These are phyloP conservation scores for Paraplagusia blochii DNA, from an alignment of 2,113 vertebrate genomes.

Conservation along the genomic window DNA sequence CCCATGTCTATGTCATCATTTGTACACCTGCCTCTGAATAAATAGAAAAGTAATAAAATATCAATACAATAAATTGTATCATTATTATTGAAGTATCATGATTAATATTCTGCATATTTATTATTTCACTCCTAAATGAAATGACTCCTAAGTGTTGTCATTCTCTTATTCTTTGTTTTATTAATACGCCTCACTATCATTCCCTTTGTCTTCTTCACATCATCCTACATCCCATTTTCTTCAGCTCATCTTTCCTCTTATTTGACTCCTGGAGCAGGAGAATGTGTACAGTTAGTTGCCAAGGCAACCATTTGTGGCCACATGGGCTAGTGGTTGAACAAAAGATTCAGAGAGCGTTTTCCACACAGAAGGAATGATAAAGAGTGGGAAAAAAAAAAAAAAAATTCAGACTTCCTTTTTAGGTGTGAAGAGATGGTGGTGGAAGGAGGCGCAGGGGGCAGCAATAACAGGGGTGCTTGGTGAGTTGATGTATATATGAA, in stretches of 20 bases:
- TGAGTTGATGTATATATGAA: too few relatives aligned
- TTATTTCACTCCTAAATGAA: too few relatives aligned
- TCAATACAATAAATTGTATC: too few relatives aligned
- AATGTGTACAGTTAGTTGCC: constrained; percentile 65
- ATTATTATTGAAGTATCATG: too few relatives aligned
- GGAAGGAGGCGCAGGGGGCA: background rate
- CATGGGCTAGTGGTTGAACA: constrained; percentile 65
- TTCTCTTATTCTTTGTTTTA: constrained; percentile 2
- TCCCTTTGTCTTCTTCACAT: constrained; percentile 26
- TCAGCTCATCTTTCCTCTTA: constrained; percentile 9
- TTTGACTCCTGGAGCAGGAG: constrained; percentile 54
- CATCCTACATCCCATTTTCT: constrained; percentile 32
- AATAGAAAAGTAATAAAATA: too few relatives aligned
- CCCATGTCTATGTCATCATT: too few relatives aligned
- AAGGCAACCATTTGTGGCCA: constrained; percentile 60
- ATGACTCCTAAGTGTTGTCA: background rate
- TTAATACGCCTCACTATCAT: constrained; percentile 14
- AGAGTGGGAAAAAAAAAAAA: constrained; percentile 40
- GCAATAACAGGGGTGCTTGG: constrained; percentile 8
- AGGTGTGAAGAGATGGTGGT: constrained; percentile 28
- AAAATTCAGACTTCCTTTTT: constrained; percentile 65
- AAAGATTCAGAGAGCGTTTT: constrained; percentile 65
- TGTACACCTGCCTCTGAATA: too few relatives aligned
- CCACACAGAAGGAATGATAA: constrained; percentile 26
- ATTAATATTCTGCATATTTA: too few relatives aligned